A percentile compares a stretch with the other conserved stretches of the same genome.
These are phyloP conservation scores for Micrasema minimum DNA, from an alignment of 1,140 invertebrate genomes.

Conservation along the genomic window DNA sequence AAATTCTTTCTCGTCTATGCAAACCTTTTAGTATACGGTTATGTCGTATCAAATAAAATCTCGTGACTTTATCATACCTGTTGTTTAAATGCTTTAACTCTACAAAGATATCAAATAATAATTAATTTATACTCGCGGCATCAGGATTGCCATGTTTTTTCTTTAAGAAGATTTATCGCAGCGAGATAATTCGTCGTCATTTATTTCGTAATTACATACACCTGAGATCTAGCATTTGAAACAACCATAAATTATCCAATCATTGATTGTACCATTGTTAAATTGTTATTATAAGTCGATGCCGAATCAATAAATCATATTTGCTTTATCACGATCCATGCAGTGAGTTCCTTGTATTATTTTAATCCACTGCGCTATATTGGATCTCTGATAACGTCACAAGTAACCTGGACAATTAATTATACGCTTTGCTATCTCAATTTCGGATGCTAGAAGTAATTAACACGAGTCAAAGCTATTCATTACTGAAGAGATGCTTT, in stretches of 20 bases:
- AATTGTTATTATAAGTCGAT: constrained; percentile 26
- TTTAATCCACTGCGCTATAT: neutral
- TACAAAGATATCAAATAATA: too few relatives aligned
- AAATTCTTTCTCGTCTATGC: too few relatives aligned
- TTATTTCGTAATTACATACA: neutral
- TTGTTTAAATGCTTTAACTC: too few relatives aligned
- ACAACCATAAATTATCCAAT: constrained; percentile 11
- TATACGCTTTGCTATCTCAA: constrained; percentile 30
- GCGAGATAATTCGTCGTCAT: neutral
- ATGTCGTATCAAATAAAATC: too few relatives aligned
- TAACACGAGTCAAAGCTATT: constrained; percentile 23
- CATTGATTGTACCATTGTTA: constrained; percentile 20
- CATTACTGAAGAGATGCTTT: constrained; percentile 16
- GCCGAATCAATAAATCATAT: constrained; percentile 21
- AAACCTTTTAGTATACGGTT: too few relatives aligned
- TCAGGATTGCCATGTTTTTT: too few relatives aligned
- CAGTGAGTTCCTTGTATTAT: constrained; percentile 4
- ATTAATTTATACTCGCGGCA: too few relatives aligned
- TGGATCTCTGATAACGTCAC: constrained; percentile 20
- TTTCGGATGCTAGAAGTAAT: constrained; percentile 31
- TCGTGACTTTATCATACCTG: too few relatives aligned
- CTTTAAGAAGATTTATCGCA: too few relatives aligned
- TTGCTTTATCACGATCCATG: constrained; percentile 23
- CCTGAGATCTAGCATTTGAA: neutral
- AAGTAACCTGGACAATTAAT: constrained; percentile 7